Percentiles rank a stretch among this genome's conserved stretches.
Evolutionary conservation across 1,140 invertebrate species (phyloP).

Genomic region (Drosophila bocki): DNA sequence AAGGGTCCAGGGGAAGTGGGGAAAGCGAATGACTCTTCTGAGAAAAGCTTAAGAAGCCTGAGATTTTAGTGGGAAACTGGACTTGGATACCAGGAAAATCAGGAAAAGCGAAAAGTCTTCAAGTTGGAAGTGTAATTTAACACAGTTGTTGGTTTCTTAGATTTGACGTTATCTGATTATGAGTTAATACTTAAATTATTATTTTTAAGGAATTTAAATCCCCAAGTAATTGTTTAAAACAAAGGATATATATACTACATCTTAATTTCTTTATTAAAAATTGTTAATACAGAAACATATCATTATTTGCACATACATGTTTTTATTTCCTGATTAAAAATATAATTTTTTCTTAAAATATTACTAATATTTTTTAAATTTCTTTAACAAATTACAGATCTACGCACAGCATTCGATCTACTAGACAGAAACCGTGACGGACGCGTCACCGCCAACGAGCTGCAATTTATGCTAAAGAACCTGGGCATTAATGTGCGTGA

Average conservation of each 20-base stretch:
- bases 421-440: constrained; percentile 91
- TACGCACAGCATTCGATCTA: constrained; percentile 90
- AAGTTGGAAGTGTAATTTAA: not conserved
- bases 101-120: not conserved
- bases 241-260: too few relatives aligned
- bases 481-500: constrained; percentile 90
- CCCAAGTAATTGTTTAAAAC: too few relatives aligned
- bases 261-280: not conserved
- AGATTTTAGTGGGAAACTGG: not conserved
- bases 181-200: too few relatives aligned
- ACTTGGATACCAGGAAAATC: not conserved
- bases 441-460: constrained; percentile 89
- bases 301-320: not conserved
- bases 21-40: not conserved
- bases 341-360: not conserved
- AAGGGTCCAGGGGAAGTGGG: too few relatives aligned
- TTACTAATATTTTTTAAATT: not conserved
- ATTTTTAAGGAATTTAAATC: too few relatives aligned
- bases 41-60: not conserved
- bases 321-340: not conserved
- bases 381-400: constrained; percentile 86
- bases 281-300: not conserved
- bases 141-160: not conserved
- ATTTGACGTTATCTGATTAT: not conserved
- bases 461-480: constrained; percentile 91